phyloP scores from a whole-genome alignment of 2,888 invertebrate genomes.

The Escarpia spicata region DNA sequence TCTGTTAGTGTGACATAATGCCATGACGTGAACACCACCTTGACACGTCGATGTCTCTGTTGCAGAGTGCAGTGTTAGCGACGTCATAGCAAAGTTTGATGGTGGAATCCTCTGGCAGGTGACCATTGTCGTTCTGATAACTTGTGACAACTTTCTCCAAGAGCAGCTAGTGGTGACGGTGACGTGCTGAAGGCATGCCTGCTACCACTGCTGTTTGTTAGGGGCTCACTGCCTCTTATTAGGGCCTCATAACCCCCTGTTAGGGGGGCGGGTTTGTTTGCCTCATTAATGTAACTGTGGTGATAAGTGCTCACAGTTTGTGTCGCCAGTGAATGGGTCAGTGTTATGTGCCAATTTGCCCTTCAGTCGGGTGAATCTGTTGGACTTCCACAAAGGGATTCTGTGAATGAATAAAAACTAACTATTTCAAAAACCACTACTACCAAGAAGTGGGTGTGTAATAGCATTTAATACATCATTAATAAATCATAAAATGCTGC shows the following conservation, averaged over 20 bases:
- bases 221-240: background rate
- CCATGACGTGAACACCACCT: background rate
- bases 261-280: background rate
- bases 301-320: no score
- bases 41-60: background rate
- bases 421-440: background rate
- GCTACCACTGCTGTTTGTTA: background rate
- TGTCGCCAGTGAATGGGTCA: no score
- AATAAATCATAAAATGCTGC: background rate
- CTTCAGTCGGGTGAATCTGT: background rate
- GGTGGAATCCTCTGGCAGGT: background rate
- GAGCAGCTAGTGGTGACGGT: background rate
- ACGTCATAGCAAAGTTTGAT: background rate
- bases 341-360: background rate
- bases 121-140: background rate
- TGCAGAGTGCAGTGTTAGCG: background rate
- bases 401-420: background rate
- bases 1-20: background rate
- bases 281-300: background rate
- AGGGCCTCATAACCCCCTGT: background rate
- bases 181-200: background rate
- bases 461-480: background rate
- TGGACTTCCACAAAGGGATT: no score
- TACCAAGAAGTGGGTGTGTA: background rate
- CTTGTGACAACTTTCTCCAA: slow-evolving; percentile 16